Base-by-base conservation (phyloP, 2,797 vertebrate genomes). In the Urosaurus nigricauda region DNA sequence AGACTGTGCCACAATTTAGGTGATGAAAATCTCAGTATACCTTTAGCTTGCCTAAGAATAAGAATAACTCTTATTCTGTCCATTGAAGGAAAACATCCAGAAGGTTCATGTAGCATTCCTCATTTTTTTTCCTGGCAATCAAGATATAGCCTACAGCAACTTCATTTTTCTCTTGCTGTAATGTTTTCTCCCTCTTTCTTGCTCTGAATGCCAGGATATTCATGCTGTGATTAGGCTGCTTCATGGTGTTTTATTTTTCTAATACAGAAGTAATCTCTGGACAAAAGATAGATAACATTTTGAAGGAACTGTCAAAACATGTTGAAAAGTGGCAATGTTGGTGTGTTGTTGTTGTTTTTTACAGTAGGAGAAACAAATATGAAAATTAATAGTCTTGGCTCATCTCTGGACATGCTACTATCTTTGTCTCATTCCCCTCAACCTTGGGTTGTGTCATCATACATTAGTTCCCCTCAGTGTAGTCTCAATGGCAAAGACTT, bases 191-290 rank as follows among this genome's bases (percentile, higher is more conserved):
- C 24, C 40, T 73, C 2, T 43, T 65, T 78, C 87, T 74, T 84
- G 24, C 13, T 29, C 81, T 70, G 60, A 94, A 93, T 73, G 84
- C 0, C 0, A 89, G 26, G 73, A 68, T 92, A 93, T 91, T 86
- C 77, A 85, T 92, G 91, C 71, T n/a, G n/a, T n/a, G 88, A 92
- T 86, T 3, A 7, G 35, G 26, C 13, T 29, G 35, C 35, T 74
- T 85, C 21, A 19, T 12, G 3, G 26, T 51, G 29, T n/a, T 53
- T 9, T 70, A 56, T 56, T 51, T 70, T 53, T 16, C n/a, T 3
- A 9, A 35, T 21, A 35, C 65, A 83, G 32, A 47, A 11, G 47
- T 35, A 17, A 89, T 82, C 91, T 85, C 83, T 71, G 68, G 43
- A 73, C 17, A 40, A 65, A 65, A 29, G 35, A 65, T 0, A 60